Percentiles rank a stretch among this genome's conserved stretches.
Conservation (phyloP, 2,113 vertebrate genomes). For the Pseudopodoces humilis region DNA sequence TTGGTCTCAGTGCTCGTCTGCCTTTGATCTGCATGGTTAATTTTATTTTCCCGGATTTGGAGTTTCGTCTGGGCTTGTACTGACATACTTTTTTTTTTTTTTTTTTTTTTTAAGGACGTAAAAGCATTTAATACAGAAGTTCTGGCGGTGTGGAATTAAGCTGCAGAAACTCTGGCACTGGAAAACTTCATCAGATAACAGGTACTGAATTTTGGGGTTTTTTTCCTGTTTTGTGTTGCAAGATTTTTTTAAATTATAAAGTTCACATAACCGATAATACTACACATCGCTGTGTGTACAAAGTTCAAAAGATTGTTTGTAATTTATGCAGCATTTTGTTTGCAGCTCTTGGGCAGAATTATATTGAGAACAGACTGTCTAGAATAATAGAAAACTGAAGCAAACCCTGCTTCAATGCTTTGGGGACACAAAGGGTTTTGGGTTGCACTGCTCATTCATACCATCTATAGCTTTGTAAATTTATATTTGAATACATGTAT, state of each 20-base stretch:
- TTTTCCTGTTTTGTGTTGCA: neutral
- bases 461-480: neutral
- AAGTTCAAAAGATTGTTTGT: neutral
- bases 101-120: conserved; percentile 52
- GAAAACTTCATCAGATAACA: conserved; percentile 58
- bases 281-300: neutral
- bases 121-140: conserved; percentile 68
- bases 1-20: conserved; percentile 79
- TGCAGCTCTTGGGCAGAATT: conserved; percentile 3
- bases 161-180: conserved; percentile 54
- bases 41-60: conserved; percentile 82
- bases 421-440: neutral
- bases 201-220: conserved; percentile 59
- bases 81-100: conserved; percentile 69
- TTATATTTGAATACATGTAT: neutral
- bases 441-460: neutral
- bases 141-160: conserved; percentile 56
- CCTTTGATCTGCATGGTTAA: conserved; percentile 88
- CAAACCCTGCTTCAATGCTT: neutral
- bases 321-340: conserved; percentile 1
- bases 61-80: conserved; percentile 78
- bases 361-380: neutral
- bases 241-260: neutral
- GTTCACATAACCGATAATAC: neutral
- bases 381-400: neutral